A percentile compares a stretch with the other conserved stretches of the same genome.
These are phyloP conservation scores for Siniperca undulata DNA, from an alignment of 2,797 vertebrate species.

Conservation along the genomic window DNA sequence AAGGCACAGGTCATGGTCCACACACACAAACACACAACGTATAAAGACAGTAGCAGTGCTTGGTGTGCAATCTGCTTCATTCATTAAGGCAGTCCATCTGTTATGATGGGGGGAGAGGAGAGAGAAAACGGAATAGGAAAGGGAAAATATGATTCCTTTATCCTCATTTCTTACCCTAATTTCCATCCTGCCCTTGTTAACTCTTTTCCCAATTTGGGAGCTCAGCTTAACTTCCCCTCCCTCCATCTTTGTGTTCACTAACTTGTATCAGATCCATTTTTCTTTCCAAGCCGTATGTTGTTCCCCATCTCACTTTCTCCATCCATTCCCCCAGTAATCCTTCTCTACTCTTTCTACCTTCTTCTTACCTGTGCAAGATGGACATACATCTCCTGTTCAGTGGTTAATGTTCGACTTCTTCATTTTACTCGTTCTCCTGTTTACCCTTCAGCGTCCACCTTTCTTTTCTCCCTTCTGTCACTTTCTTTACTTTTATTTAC, in stretches of 20 bases:
- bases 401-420: neutral
- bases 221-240: neutral
- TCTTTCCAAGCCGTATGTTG: neutral
- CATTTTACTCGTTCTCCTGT: no score
- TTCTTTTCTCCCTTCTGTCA: neutral
- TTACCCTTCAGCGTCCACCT: neutral
- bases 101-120: neutral
- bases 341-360: neutral
- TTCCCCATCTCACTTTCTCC: neutral
- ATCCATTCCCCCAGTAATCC: no score
- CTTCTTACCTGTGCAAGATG: neutral
- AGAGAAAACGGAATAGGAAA: neutral
- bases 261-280: constrained; percentile 11
- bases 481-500: neutral
- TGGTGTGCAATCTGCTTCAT: constrained; percentile 44
- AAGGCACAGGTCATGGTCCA: constrained; percentile 5
- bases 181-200: neutral
- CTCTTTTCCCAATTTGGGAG: neutral
- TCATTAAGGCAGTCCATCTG: constrained; percentile 72
- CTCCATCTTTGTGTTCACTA: constrained; percentile 8
- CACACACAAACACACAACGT: neutral
- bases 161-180: neutral
- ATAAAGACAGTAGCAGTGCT: constrained; percentile 33
- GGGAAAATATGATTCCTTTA: neutral
- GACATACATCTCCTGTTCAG: neutral